Percentiles rank a stretch among this genome's conserved stretches.
phyloP scores from a whole-genome alignment of 2,797 vertebrate species.

The Darevskia nairensis region DNA sequence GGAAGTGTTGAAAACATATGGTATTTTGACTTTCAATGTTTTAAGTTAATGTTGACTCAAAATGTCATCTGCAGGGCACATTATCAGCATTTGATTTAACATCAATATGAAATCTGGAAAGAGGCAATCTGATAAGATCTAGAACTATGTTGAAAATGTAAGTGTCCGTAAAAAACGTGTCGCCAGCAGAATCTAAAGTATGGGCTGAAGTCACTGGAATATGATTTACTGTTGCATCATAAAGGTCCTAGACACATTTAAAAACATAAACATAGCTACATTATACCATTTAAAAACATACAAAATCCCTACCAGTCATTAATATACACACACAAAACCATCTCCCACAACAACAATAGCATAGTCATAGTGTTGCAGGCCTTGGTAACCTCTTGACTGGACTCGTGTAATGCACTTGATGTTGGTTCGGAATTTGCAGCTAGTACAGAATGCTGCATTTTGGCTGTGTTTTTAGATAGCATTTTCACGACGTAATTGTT shows the following conservation, averaged over 20 bases:
- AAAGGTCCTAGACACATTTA: background rate
- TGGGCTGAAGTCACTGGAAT: background rate
- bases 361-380: too few species aligned
- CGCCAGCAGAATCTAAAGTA: background rate
- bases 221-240: background rate
- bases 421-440: too few species aligned
- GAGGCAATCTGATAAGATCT: background rate
- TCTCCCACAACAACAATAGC: too few species aligned
- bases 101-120: background rate
- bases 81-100: slow-evolving; percentile 2
- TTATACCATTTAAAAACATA: too few species aligned
- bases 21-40: background rate
- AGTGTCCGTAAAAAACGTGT: background rate
- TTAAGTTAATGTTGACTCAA: background rate
- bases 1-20: slow-evolving; percentile 11
- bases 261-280: too few species aligned
- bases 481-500: too few species aligned
- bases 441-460: too few species aligned
- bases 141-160: background rate
- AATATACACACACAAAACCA: too few species aligned
- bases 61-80: background rate
- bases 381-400: too few species aligned
- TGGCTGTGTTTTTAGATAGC: too few species aligned
- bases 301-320: too few species aligned
- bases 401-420: too few species aligned